Evolutionary conservation across 2,797 vertebrate genomes (phyloP).

Genomic region (Platalea minor): DNA sequence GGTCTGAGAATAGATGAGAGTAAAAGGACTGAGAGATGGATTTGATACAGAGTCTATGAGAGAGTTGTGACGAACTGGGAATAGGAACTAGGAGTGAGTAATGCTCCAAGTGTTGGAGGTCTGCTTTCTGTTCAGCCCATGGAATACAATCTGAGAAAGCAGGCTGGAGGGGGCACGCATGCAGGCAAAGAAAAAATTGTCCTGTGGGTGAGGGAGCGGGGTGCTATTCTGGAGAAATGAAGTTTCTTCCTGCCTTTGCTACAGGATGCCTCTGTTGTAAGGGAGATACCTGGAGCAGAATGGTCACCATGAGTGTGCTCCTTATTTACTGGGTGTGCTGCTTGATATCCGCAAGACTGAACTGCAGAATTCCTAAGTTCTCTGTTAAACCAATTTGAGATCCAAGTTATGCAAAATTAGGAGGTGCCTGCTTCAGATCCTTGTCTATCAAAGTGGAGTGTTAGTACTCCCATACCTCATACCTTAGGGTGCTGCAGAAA

Average conservation of each 20-base stretch:
- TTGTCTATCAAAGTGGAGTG: not conserved
- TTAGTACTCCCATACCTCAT: not conserved
- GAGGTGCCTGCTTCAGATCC: not conserved
- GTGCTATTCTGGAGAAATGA: not conserved
- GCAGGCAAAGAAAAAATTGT: not conserved
- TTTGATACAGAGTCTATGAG: not conserved
- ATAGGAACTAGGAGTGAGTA: not conserved
- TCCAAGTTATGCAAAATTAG: not conserved
- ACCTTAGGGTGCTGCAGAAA: slow-evolving; percentile 1
- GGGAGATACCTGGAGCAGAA: not conserved
- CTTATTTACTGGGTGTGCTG: not conserved
- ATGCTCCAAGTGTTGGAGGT: not conserved
- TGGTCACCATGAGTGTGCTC: not conserved
- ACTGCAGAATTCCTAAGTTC: not conserved
- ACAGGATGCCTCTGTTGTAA: not conserved
- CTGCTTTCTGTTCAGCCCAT: not conserved
- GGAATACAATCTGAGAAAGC: not conserved
- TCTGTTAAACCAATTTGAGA: not conserved
- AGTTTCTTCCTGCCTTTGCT: not conserved
- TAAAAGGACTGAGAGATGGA: not conserved
- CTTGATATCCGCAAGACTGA: not conserved
- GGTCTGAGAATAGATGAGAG: not conserved
- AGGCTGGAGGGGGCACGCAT: not conserved
- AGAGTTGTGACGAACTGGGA: not conserved
- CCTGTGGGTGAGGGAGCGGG: not conserved